Evolutionary conservation across 2,888 invertebrate genomes (phyloP), one percentile per base, ranked within the genome.

Genomic region (Perdita meconis): DNA sequence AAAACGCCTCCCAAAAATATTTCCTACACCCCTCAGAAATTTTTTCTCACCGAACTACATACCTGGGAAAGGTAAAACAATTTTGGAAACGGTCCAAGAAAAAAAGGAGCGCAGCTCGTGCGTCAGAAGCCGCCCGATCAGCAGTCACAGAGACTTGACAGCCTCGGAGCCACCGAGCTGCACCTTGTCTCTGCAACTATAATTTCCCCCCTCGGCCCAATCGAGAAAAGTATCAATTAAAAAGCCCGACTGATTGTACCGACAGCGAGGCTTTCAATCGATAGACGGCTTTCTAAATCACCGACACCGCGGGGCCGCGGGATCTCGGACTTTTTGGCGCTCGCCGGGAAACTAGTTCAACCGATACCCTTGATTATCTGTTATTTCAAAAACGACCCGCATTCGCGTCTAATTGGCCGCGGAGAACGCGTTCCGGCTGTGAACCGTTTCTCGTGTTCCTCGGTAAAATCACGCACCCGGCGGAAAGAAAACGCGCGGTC

Each of bases 221-320:
- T 26, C 6, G 24, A 16, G 16, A 1, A 4, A 22, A 38, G 36
- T 8, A 26, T 57, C 47, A 13, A 24, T 36, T 13, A 19, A 66
- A 34, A 30, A 16, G 6, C 6, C n/a, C n/a, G 40, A 3, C 5
- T 8, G 13, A 34, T 12, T 26, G 26, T 26, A 6, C 36, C 10
- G 19, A 19, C 19, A 13, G 13, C 6, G 2, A 69, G 44, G 24
- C 42, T 69, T 69, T 69, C 36, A 24, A 44, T 40, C 26, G 38
- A 6, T 26, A 12, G 30, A 30, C 26, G n/a, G 19, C 67, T 60
- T 68, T 68, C 67, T 68, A 68, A 56, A 66, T n/a, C 30, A 19
- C 40, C 22, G 50, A 60, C 60, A 38, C 55, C 44, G 16, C 26
- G 34, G 68, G 40, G 63, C 63, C n/a, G n/a, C n/a, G n/a, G n/a